A percentile compares a stretch with the other conserved stretches of the same genome.
phyloP scores from a whole-genome alignment of 2,888 invertebrate genomes.

The Liposcelis brunnea region DNA sequence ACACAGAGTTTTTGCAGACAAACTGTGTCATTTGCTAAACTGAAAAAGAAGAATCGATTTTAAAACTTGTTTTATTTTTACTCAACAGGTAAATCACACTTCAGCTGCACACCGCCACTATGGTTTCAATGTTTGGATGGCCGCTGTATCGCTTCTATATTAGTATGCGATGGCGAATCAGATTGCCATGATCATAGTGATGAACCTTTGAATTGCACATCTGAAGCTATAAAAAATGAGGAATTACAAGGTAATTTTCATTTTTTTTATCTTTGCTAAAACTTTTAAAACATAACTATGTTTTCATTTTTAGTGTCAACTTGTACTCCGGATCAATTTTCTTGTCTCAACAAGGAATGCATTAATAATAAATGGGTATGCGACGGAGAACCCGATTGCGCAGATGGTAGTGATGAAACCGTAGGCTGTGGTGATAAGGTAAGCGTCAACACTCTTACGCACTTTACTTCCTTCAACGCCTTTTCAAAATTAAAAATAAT shows the following conservation, averaged over 20 bases:
- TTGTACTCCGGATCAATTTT: slow-evolving; percentile 20
- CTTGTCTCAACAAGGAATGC: slow-evolving; percentile 22
- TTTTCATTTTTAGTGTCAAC: neutral
- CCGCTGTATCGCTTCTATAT: slow-evolving; percentile 23
- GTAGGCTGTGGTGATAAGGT: slow-evolving; percentile 19
- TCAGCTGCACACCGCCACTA: slow-evolving; percentile 2
- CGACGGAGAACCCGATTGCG: slow-evolving; percentile 25
- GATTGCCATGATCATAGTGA: slow-evolving; percentile 29
- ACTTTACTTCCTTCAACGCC: too few relatives aligned
- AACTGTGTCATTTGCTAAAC: too few relatives aligned
- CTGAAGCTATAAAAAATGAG: neutral
- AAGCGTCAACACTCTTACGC: neutral
- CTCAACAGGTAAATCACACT: too few relatives aligned
- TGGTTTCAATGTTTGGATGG: slow-evolving; percentile 24
- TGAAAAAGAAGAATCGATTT: too few relatives aligned
- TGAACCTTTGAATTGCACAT: slow-evolving; percentile 18
- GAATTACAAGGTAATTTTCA: neutral
- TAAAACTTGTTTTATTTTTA: too few relatives aligned
- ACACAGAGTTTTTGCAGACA: too few relatives aligned
- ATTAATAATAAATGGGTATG: slow-evolving; percentile 26
- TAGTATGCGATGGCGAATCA: slow-evolving; percentile 26
- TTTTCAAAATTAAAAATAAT: too few relatives aligned
- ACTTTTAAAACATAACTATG: neutral
- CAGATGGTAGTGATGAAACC: slow-evolving; percentile 28
- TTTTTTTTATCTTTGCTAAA: neutral